phyloP scores from a whole-genome alignment of 2,797 vertebrate genomes.

The Mormyrus proboscirostris region DNA sequence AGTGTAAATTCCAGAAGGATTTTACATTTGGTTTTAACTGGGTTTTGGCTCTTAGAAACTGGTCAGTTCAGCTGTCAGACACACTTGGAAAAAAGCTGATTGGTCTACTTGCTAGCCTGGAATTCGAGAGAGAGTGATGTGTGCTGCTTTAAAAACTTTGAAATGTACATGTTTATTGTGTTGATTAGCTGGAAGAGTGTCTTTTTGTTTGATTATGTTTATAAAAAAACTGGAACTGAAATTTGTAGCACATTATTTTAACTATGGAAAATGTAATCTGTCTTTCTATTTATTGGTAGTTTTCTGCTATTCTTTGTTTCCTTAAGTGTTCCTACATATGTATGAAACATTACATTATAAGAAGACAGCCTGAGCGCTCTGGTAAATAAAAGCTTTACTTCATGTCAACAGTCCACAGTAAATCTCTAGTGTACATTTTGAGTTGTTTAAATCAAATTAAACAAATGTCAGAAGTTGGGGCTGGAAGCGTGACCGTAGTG shows the following conservation, averaged over 20 bases:
- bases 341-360: background rate
- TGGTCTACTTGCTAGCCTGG: background rate
- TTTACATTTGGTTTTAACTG: background rate
- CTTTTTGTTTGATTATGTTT: background rate
- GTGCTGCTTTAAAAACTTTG: background rate
- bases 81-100: background rate
- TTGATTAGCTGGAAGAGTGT: background rate
- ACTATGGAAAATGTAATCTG: background rate
- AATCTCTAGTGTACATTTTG: background rate
- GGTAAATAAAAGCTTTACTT: background rate
- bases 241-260: background rate
- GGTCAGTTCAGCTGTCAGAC: background rate
- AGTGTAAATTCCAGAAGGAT: background rate
- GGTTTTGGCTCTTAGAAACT: background rate
- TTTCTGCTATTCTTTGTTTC: background rate
- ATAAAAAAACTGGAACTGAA: background rate
- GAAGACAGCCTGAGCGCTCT: background rate
- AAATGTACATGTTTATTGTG: background rate
- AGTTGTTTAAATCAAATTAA: slow-evolving; percentile 15
- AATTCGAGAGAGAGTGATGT: background rate
- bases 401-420: background rate
- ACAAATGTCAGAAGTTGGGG: background rate
- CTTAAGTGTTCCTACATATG: background rate
- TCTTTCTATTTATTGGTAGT: background rate
- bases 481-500: background rate